Evolutionary conservation across 2,888 invertebrate species (phyloP).

Genomic region (Melinopterus prodromus): DNA sequence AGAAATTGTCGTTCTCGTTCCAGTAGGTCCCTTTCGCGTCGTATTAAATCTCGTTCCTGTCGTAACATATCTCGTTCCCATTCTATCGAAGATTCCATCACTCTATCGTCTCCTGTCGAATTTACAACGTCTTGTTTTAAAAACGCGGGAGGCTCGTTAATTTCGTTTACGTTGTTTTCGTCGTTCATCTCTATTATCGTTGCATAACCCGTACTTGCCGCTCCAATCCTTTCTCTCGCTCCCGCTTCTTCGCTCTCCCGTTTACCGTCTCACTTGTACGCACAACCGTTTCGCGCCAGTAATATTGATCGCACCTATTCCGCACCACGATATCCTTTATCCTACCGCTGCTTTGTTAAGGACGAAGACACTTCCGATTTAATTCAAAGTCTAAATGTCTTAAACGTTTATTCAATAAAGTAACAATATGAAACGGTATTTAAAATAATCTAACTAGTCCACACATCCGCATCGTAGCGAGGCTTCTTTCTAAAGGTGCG

Average conservation of each 20-base stretch:
- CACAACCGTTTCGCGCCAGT: too few relatives aligned
- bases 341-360: constrained; percentile 16
- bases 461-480: too few relatives aligned
- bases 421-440: too few relatives aligned
- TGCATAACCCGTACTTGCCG: neutral
- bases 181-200: neutral
- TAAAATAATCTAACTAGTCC: too few relatives aligned
- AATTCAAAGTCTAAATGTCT: too few relatives aligned
- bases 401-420: too few relatives aligned
- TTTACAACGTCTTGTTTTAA: too few relatives aligned
- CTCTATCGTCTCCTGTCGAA: constrained; percentile 8
- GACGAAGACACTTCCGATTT: neutral
- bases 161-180: neutral
- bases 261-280: neutral
- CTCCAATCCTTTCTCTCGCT: neutral
- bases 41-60: constrained; percentile 10
- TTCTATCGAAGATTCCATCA: constrained; percentile 24
- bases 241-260: neutral
- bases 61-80: constrained; percentile 12
- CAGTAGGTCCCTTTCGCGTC: constrained; percentile 5
- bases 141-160: too few relatives aligned
- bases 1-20: too few relatives aligned
- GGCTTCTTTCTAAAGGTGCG: too few relatives aligned
- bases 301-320: neutral
- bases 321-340: constrained; percentile 5